phyloP scores from a whole-genome alignment of 1,140 invertebrate species.

The Platyscapa corneri region DNA sequence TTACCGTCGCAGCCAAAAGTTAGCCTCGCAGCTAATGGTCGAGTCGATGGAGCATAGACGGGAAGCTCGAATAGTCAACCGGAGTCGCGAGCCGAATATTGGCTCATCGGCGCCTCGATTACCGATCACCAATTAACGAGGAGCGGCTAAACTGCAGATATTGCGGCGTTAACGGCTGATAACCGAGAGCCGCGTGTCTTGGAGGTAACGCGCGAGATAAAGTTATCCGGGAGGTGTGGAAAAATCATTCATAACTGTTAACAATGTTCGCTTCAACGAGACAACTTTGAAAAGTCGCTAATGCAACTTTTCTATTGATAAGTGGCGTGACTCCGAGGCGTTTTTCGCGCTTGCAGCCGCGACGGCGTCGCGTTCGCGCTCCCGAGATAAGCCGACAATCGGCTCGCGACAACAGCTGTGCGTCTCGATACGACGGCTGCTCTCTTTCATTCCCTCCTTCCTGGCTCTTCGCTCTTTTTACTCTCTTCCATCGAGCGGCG shows the following conservation, averaged over 20 bases:
- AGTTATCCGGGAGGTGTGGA: constrained; percentile 34
- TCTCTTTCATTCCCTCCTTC: background rate
- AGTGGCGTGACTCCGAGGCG: background rate
- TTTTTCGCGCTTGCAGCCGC: background rate
- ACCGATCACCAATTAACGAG: constrained; percentile 23
- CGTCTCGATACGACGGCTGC: background rate
- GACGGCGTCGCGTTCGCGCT: no score
- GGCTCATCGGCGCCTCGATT: no score
- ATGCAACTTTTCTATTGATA: constrained; percentile 32
- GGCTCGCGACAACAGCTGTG: background rate
- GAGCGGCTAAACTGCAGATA: constrained; percentile 10
- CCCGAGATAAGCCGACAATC: background rate
- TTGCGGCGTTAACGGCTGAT: constrained; percentile 4
- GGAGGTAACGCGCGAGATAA: constrained; percentile 19
- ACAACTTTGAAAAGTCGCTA: background rate
- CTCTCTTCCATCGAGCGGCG: background rate
- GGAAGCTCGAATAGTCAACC: background rate
- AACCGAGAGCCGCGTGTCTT: background rate
- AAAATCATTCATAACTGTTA: constrained; percentile 41
- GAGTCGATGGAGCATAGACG: no score
- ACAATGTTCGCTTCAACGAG: background rate
- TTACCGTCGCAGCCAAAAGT: background rate
- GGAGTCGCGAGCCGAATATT: background rate
- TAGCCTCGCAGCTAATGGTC: no score
- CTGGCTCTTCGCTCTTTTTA: background rate